A percentile compares a stretch with the other conserved stretches of the same genome.
phyloP scores from a whole-genome alignment of 2,888 invertebrate genomes.

The Apotomis capreana region DNA sequence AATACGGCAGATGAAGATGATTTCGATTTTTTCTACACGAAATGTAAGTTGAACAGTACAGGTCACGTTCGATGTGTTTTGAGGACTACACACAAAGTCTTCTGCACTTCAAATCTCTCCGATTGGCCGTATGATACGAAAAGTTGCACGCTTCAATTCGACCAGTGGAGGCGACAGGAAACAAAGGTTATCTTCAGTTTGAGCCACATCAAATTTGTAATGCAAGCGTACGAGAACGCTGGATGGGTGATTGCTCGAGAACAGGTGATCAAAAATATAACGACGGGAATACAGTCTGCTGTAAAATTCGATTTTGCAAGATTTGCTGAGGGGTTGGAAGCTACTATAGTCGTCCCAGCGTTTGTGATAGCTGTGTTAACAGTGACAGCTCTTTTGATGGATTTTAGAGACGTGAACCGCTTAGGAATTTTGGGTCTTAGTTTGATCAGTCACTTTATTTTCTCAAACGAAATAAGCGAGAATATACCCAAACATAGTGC shows the following conservation, averaged over 20 bases:
- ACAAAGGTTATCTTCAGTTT: conserved; percentile 21
- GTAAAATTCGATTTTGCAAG: conserved; percentile 22
- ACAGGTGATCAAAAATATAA: conserved; percentile 13
- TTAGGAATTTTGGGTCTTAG: conserved; percentile 53
- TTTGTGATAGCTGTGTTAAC: conserved; percentile 27
- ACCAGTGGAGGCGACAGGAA: conserved; percentile 28
- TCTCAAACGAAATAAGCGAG: conserved; percentile 46
- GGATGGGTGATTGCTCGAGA: conserved; percentile 24
- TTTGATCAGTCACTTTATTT: conserved; percentile 53
- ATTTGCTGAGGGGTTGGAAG: conserved; percentile 20
- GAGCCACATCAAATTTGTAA: conserved; percentile 11
- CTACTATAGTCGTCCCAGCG: conserved; percentile 22
- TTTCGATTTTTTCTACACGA: conserved; percentile 13
- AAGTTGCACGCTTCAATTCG: conserved; percentile 24
- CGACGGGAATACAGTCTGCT: conserved; percentile 26
- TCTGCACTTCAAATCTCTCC: conserved; percentile 9
- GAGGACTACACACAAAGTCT: conserved; percentile 13
- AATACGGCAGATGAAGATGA: conserved; percentile 45
- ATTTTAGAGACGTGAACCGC: conserved; percentile 44
- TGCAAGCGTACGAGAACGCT: conserved; percentile 6
- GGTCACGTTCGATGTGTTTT: conserved; percentile 14
- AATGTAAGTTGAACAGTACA: conserved; percentile 18
- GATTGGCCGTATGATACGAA: conserved; percentile 35
- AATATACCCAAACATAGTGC: conserved; percentile 52
- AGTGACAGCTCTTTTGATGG: conserved; percentile 8